Percentiles rank a stretch among this genome's conserved stretches.
These are phyloP conservation scores for Nemopilema nomurai DNA, from an alignment of 30 jellyfish, hydroid and myxozoan species.

Conservation along the genomic window DNA sequence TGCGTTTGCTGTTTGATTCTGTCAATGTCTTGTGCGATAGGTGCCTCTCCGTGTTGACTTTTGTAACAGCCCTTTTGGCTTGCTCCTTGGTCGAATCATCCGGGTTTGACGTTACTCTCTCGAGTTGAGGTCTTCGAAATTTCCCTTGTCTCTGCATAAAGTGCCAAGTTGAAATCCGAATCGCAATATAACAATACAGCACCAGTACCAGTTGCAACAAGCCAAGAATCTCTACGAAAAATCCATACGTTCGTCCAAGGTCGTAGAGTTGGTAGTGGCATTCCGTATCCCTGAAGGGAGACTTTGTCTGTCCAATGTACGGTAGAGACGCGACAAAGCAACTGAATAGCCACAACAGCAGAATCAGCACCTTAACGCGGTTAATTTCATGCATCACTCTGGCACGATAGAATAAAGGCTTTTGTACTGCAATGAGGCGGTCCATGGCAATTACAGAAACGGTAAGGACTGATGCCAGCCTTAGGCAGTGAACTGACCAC, in stretches of 20 bases:
- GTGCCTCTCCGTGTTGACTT: not conserved
- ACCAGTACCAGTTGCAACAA: constrained; percentile 58
- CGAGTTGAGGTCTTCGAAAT: constrained; percentile 29
- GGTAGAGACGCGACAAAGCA: constrained; percentile 68
- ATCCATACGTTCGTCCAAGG: constrained; percentile 54
- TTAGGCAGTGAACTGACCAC: constrained; percentile 47
- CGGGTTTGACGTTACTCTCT: constrained; percentile 5
- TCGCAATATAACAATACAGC: constrained; percentile 58
- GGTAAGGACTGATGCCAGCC: constrained; percentile 67
- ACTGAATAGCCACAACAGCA: constrained; percentile 52
- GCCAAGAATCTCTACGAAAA: constrained; percentile 64
- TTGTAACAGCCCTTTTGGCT: not conserved
- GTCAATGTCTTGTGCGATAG: not conserved
- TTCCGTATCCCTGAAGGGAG: constrained; percentile 10
- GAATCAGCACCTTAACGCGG: constrained; percentile 44
- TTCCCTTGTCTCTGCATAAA: constrained; percentile 62
- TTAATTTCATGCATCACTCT: constrained; percentile 65
- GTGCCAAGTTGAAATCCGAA: constrained; percentile 55
- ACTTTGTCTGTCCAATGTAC: constrained; percentile 19
- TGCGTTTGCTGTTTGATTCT: not conserved
- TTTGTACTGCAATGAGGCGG: constrained; percentile 67
- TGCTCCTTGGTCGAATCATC: not conserved
- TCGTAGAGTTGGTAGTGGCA: constrained; percentile 65
- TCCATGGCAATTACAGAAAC: constrained; percentile 68
- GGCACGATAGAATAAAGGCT: constrained; percentile 65